Base-by-base conservation (phyloP, 2,113 vertebrate species). In the Hyla sarda region DNA sequence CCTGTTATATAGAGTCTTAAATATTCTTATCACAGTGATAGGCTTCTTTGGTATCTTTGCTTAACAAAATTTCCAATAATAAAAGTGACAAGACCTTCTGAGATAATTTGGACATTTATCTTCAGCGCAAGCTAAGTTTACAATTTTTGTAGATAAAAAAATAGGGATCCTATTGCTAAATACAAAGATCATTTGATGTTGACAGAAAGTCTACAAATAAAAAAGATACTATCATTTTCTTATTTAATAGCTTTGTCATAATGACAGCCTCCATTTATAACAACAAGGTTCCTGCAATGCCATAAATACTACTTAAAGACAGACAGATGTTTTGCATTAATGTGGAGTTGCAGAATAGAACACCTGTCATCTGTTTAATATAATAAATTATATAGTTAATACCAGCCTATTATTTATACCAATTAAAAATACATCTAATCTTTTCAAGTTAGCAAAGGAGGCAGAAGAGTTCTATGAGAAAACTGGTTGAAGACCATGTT, bases 291-390 rank as follows among this genome's bases (percentile, higher is more conserved):
- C 16, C 67, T 32, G 56, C n/a, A 76, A 83, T 83, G 41, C 71
- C 73, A 65, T 74, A 84, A 65, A 62, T 62, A 77, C 19, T 74
- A 45, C 12, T 54, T 54, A 75, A 60, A 75, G 52, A 56, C 82
- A 45, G 16, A 41, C 82, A 83, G 82, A 56, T 83, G 71, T 83
- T n/a, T 45, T 83, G 30, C 50, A 75, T 58, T 83, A 74, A 83
- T 54, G 32, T 60, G 8, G 34, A 41, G 23, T 58, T 41, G 30
- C 17, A 19, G 65, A 34, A 4, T 69, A 69, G 17, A 69, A 34
- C 30, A 30, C 28, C 25, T 41, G 71, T 45, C 72, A 74, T 13
- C 71, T 47, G 30, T 16, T 8, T n/a, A 75, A 76, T 9, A 48
- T 30, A 48, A 48, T 2, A 25, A 7, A 50, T 48, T 5, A 25